phyloP scores from a whole-genome alignment of 2,113 vertebrate species.

The Sphyrna mokarran region DNA sequence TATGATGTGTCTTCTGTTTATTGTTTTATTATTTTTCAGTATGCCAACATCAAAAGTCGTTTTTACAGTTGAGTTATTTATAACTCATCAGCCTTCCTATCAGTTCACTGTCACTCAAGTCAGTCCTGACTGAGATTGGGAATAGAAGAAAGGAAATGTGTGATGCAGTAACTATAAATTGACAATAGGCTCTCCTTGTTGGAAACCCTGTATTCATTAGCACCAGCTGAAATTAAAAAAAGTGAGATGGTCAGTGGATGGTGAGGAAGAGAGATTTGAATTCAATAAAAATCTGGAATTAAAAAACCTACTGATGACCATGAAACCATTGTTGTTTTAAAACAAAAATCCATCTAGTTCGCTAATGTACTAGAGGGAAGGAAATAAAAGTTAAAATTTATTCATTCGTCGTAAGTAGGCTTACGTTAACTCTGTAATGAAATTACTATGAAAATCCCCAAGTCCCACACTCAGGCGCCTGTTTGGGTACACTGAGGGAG shows the following conservation, averaged over 20 bases:
- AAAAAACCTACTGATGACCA: no score
- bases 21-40: background rate
- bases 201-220: background rate
- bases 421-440: no score
- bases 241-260: background rate
- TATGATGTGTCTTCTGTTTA: background rate
- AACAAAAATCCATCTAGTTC: no score
- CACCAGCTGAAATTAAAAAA: background rate
- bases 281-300: background rate
- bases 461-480: no score
- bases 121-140: background rate
- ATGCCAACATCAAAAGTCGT: background rate
- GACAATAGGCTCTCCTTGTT: background rate
- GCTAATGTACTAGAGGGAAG: no score
- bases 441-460: no score
- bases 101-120: background rate
- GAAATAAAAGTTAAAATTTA: no score
- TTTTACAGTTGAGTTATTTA: background rate
- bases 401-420: no score
- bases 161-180: background rate
- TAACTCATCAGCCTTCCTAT: background rate
- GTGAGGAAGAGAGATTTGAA: background rate
- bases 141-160: background rate
- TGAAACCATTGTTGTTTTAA: no score
- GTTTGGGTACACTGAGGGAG: no score